Percentiles rank a stretch among this genome's conserved stretches.
Conservation (phyloP, 1,140 invertebrate genomes). For the Macrocentrus cingulum region DNA sequence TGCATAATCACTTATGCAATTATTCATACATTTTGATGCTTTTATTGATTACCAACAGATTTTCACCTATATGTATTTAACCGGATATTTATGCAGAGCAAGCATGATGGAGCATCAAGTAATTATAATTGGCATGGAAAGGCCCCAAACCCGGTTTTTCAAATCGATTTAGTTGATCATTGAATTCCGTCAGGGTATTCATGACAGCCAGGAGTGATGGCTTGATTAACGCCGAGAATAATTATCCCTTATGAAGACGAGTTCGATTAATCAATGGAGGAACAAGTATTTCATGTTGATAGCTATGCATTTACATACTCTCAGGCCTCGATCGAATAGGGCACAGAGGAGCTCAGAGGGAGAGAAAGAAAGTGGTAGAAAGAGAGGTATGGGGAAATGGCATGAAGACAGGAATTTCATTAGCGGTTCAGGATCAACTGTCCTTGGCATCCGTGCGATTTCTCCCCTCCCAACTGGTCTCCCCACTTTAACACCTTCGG, state of each 20-base stretch:
- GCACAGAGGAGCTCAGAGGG: slow-evolving; percentile 9
- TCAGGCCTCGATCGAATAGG: slow-evolving; percentile 1
- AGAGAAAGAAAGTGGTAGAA: not conserved
- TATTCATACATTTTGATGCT: slow-evolving; percentile 2
- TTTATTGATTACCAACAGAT: slow-evolving; percentile 18
- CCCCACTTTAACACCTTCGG: slow-evolving; percentile 3
- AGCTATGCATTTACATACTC: not conserved
- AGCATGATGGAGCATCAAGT: slow-evolving; percentile 9
- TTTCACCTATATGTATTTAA: slow-evolving; percentile 5
- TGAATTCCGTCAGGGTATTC: not conserved
- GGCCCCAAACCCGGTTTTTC: not conserved
- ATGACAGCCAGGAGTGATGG: no score
- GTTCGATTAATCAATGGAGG: no score
- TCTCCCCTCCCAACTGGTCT: slow-evolving; percentile 20
- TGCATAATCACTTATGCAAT: slow-evolving; percentile 8
- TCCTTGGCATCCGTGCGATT: slow-evolving; percentile 28
- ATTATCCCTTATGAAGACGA: no score
- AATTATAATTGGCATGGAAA: slow-evolving; percentile 5
- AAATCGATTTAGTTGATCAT: not conserved
- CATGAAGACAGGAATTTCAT: slow-evolving; percentile 34
- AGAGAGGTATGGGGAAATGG: slow-evolving; percentile 10
- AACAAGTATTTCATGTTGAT: no score
- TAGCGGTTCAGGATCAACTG: slow-evolving; percentile 36
- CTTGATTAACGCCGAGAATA: no score
- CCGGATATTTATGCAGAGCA: not conserved